Evolutionary conservation across 2,113 vertebrate genomes (phyloP).

Genomic region (Symphodus melops): DNA sequence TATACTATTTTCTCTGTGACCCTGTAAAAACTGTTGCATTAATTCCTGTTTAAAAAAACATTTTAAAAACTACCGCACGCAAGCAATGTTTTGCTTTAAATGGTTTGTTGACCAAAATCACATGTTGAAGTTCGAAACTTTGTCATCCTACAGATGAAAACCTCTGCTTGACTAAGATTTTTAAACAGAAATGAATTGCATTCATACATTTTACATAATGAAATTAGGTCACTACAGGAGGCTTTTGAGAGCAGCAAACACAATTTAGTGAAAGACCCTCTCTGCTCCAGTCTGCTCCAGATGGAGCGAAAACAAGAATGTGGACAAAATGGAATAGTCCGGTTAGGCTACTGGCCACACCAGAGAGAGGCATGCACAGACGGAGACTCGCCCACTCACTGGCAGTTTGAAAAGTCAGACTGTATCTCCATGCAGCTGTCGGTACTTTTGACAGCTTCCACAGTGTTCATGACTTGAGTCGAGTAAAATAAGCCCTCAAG

Average conservation of each 20-base stretch:
- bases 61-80: background rate
- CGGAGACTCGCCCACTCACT: slow-evolving; percentile 18
- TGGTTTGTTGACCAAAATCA: slow-evolving; percentile 1
- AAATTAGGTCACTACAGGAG: slow-evolving; percentile 22
- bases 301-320: slow-evolving; percentile 29
- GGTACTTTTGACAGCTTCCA: slow-evolving; percentile 68
- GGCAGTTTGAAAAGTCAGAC: slow-evolving; percentile 42
- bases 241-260: slow-evolving; percentile 4
- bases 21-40: background rate
- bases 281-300: slow-evolving; percentile 22
- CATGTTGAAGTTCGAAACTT: background rate
- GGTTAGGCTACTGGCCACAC: slow-evolving; percentile 24
- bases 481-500: slow-evolving; percentile 51
- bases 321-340: slow-evolving; percentile 29
- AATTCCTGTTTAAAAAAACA: too few species aligned
- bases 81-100: too few species aligned
- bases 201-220: slow-evolving; percentile 26
- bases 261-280: slow-evolving; percentile 23
- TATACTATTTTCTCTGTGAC: slow-evolving; percentile 35
- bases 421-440: slow-evolving; percentile 56
- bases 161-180: slow-evolving; percentile 1
- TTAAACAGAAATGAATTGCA: slow-evolving; percentile 27
- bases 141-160: slow-evolving; percentile 5
- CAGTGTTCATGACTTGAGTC: slow-evolving; percentile 53
- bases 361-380: slow-evolving; percentile 37